Conservation (phyloP, 2,113 vertebrate species). For the Mohoua ochrocephala region DNA sequence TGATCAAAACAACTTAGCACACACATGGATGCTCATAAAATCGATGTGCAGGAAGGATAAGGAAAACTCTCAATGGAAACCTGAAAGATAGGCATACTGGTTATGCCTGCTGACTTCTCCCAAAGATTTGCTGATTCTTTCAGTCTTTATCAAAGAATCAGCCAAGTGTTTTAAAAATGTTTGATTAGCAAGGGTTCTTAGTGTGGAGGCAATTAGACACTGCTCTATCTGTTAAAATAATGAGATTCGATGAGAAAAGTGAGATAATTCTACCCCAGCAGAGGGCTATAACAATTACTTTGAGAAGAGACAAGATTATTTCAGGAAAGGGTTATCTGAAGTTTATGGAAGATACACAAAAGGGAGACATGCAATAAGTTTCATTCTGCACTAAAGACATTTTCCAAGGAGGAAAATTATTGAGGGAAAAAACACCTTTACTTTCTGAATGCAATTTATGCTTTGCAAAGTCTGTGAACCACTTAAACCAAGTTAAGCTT, state of each 20-base stretch:
- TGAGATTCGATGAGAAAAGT: background rate
- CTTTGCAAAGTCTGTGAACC: background rate
- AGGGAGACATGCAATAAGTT: background rate
- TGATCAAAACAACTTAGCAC: background rate
- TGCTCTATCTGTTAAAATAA: conserved; percentile 8
- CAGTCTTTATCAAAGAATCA: conserved; percentile 17
- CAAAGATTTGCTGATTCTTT: conserved; percentile 30
- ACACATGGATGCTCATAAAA: background rate
- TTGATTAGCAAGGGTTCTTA: background rate
- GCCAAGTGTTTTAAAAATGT: conserved; percentile 13
- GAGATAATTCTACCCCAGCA: background rate
- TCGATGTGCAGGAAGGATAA: rapidly evolving
- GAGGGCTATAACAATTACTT: background rate
- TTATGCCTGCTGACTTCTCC: background rate
- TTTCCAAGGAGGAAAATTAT: background rate
- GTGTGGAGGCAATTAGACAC: background rate
- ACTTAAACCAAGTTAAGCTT: background rate
- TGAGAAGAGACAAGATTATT: background rate
- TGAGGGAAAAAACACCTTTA: background rate
- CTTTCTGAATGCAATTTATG: background rate
- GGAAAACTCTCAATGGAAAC: background rate
- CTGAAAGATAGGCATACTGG: background rate
- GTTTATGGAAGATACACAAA: background rate
- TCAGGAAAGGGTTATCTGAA: background rate
- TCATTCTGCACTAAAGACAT: background rate